Evolutionary conservation across 2,888 invertebrate species (phyloP).

Genomic region (Luperina nickerlii): DNA sequence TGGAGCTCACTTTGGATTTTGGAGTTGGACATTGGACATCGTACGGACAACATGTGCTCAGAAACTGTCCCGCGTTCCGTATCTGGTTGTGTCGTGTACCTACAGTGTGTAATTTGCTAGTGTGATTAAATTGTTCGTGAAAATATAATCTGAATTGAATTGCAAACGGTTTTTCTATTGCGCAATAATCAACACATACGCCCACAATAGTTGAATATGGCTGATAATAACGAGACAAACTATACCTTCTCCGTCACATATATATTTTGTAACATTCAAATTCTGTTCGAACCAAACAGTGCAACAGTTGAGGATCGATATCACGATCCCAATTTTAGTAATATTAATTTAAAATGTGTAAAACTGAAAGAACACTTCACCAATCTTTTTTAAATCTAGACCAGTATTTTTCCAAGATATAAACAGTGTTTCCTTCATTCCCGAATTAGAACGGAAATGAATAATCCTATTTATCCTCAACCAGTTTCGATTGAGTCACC

Average conservation of each 20-base stretch:
- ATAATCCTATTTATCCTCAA: constrained; percentile 44
- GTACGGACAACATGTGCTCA: too few species aligned
- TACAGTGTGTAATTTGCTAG: too few species aligned
- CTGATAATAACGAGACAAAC: too few species aligned
- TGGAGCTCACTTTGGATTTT: too few species aligned
- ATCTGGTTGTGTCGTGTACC: too few species aligned
- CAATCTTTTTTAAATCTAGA: constrained; percentile 22
- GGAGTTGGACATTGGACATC: too few species aligned
- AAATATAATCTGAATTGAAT: too few species aligned
- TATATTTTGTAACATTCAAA: not conserved
- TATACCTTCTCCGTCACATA: not conserved
- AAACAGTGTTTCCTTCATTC: constrained; percentile 28
- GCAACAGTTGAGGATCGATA: not conserved
- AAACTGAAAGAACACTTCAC: not conserved
- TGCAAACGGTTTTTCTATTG: too few species aligned
- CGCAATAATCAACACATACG: too few species aligned
- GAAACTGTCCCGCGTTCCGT: too few species aligned
- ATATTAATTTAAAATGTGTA: not conserved
- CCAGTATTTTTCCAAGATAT: constrained; percentile 16
- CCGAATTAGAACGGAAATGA: constrained; percentile 43
- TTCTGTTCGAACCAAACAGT: not conserved
- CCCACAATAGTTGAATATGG: too few species aligned
- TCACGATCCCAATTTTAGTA: not conserved
- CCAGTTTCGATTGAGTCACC: constrained; percentile 42
- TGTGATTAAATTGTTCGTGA: too few species aligned